Conservation (phyloP, 1,140 invertebrate genomes). For the Archivesica marissinica region DNA sequence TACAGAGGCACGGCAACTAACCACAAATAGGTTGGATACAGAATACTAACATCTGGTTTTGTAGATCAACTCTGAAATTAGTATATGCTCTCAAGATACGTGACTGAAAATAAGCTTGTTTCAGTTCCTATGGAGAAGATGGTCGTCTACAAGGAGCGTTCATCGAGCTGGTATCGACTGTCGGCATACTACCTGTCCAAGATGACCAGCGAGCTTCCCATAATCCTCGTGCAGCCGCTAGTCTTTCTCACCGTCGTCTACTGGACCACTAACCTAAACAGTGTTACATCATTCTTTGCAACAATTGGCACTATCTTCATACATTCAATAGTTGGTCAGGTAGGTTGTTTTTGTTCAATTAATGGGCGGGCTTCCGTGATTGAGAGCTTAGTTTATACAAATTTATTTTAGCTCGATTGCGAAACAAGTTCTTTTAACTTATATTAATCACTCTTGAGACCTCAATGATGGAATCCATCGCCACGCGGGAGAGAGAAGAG, state of each 20-base stretch:
- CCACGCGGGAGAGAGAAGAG: too few relatives aligned
- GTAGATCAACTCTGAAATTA: too few relatives aligned
- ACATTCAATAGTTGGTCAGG: conserved; percentile 91
- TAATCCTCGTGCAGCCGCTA: conserved; percentile 91
- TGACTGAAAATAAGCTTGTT: too few relatives aligned
- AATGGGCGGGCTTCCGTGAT: neutral
- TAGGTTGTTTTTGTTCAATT: conserved; percentile 78
- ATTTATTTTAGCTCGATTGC: too few relatives aligned
- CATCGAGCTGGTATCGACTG: conserved; percentile 92
- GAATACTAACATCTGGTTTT: too few relatives aligned
- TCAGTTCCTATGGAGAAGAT: conserved; percentile 92
- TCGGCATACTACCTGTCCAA: conserved; percentile 95
- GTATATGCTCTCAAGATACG: too few relatives aligned
- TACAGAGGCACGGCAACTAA: too few relatives aligned
- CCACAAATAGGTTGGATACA: too few relatives aligned
- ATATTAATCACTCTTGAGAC: too few relatives aligned
- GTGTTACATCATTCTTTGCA: conserved; percentile 87
- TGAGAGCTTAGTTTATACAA: conserved; percentile 28
- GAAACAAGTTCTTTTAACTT: too few relatives aligned
- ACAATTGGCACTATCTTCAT: conserved; percentile 90
- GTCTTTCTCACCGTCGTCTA: conserved; percentile 88
- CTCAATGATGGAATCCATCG: too few relatives aligned
- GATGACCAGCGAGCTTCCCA: conserved; percentile 92
- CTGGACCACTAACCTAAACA: conserved; percentile 88
- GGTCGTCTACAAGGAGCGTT: conserved; percentile 93